Base-by-base conservation (phyloP, 2,888 invertebrate genomes). In the Invenusta paracnida region DNA sequence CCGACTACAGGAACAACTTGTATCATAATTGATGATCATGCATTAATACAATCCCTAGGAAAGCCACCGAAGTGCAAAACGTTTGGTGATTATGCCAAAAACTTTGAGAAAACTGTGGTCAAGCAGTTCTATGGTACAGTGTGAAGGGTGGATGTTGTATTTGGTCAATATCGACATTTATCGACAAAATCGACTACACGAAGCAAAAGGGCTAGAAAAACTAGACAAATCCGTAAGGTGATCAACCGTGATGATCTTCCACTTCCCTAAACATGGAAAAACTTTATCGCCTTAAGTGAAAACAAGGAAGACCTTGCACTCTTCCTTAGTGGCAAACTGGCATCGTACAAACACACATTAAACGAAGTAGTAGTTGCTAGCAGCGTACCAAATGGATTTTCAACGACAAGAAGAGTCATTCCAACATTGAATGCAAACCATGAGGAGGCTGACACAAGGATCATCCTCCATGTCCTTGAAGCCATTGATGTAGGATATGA, bases 71-170 rank as follows among this genome's bases (percentile, higher is more conserved):
- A 48, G 27, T 84, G 82, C 67, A 23, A 84, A n/a, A 87, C 84
- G 2, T 87, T 87, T 84, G 83, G 79, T 25, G 86, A 87, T 29
- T 84, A 87, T 84, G 86, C 73, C 13, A 81, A 86, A n/a, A 28
- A 31, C 0, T 87, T 87, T 27, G 13, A 66, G 11, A 23, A 86
- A 13, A 29, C 48, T 23, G 81, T 87, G 0, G 13, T 83, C 1
- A 73, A 28, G 23, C 67, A 86, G 66, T 87, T 85, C 79, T 13
- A 29, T 67, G 28, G 25, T 0, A 1, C 17, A 31, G 82, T 82
- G 66, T 0, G 0, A 5, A 85, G 84, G 27, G 85, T 87, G 0
- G 86, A 84, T 67, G 87, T 87, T 13, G 85, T 86, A 30, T 87
- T 86, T 85, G 85, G 83, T 84, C 83, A 85, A 27, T 87, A 87